Evolutionary conservation across 37 sponge, comb jelly and placozoan genomes (phyloP).

Genomic region (Halichondria panicea): DNA sequence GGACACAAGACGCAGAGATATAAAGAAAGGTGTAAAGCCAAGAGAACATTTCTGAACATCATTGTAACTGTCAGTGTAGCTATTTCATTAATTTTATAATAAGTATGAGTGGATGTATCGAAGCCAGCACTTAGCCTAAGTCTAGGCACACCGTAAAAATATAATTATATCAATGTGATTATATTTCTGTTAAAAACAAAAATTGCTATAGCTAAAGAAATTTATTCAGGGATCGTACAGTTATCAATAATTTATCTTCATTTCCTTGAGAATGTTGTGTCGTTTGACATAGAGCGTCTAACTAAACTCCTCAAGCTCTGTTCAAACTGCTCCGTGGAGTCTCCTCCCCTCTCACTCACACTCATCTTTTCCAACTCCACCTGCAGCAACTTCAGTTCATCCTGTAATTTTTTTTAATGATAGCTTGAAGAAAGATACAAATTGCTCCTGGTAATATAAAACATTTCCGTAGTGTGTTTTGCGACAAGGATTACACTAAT

Average conservation of each 20-base stretch:
- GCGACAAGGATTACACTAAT: too few relatives aligned
- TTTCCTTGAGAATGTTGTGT: conserved; percentile 31
- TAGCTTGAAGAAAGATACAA: too few relatives aligned
- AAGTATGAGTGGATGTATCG: not conserved
- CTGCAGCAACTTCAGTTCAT: conserved; percentile 5
- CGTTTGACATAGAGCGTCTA: conserved; percentile 17
- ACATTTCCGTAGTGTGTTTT: too few relatives aligned
- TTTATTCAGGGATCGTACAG: not conserved
- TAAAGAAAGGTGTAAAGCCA: not conserved
- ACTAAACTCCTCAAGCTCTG: conserved; percentile 10
- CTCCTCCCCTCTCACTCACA: not conserved
- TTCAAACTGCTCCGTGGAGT: not conserved
- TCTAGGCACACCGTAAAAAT: not conserved
- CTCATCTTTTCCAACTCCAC: not conserved
- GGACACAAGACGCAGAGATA: conserved; percentile 43
- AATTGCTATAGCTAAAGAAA: not conserved
- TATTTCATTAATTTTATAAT: not conserved
- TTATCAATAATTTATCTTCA: not conserved
- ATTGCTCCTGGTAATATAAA: too few relatives aligned
- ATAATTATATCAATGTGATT: not conserved
- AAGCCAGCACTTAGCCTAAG: not conserved
- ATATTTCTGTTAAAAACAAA: not conserved
- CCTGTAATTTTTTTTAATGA: not conserved
- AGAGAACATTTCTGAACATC: not conserved
- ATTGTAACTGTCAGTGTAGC: not conserved